Base-by-base conservation (phyloP, 1,140 invertebrate genomes). In the Saxidomus purpurata region DNA sequence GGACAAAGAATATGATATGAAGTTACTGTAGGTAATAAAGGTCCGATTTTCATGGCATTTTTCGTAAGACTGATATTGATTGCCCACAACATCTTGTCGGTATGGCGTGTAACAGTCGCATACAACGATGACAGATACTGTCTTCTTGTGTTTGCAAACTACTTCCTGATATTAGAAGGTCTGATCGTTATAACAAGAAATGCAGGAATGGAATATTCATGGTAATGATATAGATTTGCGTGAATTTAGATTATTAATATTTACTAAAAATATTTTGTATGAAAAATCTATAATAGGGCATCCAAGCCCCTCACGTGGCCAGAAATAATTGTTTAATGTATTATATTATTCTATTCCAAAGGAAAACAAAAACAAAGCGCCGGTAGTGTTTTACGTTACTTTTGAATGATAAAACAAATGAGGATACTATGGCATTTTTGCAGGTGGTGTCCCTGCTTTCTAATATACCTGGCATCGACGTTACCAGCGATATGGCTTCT, bases 381-480 rank as follows among this genome's bases (percentile, higher is more conserved):
- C n/a, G n/a, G n/a, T n/a, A n/a, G n/a, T n/a, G n/a, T n/a, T n/a
- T n/a, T n/a, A n/a, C n/a, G n/a, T n/a, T n/a, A n/a, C n/a, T n/a
- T n/a, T n/a, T n/a, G n/a, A n/a, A n/a, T n/a, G n/a, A n/a, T n/a
- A n/a, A n/a, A n/a, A n/a, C n/a, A n/a, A n/a, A n/a, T n/a, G n/a
- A n/a, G n/a, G n/a, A n/a, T n/a, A n/a, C n/a, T n/a, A n/a, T n/a
- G n/a, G n/a, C 15, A 43, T 40, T 28, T 59, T 38, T 87, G 17
- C 59, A 94, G 94, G 92, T 92, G 93, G 76, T 92, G 90, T n/a
- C 90, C 93, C n/a, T 91, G 90, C 87, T 91, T 94, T 38, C 88
- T 94, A 43, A 91, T 92, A 81, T 94, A 93, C 88, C 85, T 94
- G 61, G 47, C 52, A 28, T 63, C 90, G 25, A 92, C 91, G 13